Evolutionary conservation across 2,888 invertebrate species (phyloP).

Genomic region (Cartodere bifasciata): DNA sequence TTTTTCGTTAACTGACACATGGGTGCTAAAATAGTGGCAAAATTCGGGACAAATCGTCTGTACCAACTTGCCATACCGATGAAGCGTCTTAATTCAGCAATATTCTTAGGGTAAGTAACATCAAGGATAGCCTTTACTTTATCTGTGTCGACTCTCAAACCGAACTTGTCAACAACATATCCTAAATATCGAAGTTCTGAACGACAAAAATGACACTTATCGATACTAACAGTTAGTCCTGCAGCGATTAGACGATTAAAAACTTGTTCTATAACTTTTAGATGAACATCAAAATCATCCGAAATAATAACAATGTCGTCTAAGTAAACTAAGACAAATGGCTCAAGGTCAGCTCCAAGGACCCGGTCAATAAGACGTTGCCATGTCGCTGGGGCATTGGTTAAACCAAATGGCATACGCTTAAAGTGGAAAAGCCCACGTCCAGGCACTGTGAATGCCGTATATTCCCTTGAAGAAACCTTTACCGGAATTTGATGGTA

Average conservation of each 20-base stretch:
- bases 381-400: slow-evolving; percentile 7
- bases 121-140: slow-evolving; percentile 15
- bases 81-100: slow-evolving; percentile 10
- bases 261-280: slow-evolving; percentile 6
- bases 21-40: slow-evolving; percentile 6
- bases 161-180: slow-evolving; percentile 11
- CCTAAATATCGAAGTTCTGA: slow-evolving; percentile 11
- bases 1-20: slow-evolving; percentile 3
- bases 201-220: slow-evolving; percentile 12
- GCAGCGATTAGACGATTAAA: slow-evolving; percentile 6
- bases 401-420: slow-evolving; percentile 4
- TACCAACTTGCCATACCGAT: slow-evolving; percentile 14
- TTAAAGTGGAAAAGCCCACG: slow-evolving; percentile 4
- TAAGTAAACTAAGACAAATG: slow-evolving; percentile 13
- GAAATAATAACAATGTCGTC: slow-evolving; percentile 11
- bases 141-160: slow-evolving; percentile 11
- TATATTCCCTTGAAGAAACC: slow-evolving; percentile 1
- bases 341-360: slow-evolving; percentile 10
- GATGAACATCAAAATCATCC: slow-evolving; percentile 1
- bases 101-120: slow-evolving; percentile 10
- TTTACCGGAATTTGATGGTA: slow-evolving; percentile 7
- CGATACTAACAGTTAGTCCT: slow-evolving; percentile 10
- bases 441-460: slow-evolving; percentile 5
- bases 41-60: slow-evolving; percentile 11
- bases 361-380: slow-evolving; percentile 5